These are phyloP conservation scores for Prietella phreatophila DNA, from an alignment of 2,113 vertebrate genomes.

Conservation along the genomic window DNA sequence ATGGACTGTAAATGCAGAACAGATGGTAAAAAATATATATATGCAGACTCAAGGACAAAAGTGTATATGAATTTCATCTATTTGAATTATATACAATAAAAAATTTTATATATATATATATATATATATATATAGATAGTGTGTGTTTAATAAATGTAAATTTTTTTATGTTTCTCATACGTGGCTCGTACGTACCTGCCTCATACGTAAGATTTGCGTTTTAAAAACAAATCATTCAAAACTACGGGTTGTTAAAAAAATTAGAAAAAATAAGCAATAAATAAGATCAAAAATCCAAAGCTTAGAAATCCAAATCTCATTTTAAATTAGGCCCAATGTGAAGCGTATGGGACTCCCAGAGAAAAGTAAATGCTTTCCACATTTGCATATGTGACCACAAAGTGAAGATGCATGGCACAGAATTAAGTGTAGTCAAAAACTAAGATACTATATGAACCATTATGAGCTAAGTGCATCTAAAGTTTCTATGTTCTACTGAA, in stretches of 20 bases:
- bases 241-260: too few species aligned
- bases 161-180: too few species aligned
- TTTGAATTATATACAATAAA: background rate
- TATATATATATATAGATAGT: background rate
- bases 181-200: too few species aligned
- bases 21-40: constrained; percentile 37
- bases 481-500: background rate
- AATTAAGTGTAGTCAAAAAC: background rate
- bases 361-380: background rate
- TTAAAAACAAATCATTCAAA: too few species aligned
- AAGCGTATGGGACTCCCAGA: background rate
- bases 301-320: too few species aligned
- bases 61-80: background rate
- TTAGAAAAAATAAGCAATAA: too few species aligned
- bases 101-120: too few species aligned
- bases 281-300: too few species aligned
- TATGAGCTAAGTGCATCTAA: background rate
- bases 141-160: too few species aligned
- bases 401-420: background rate
- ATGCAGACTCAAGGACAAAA: background rate
- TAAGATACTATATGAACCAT: background rate
- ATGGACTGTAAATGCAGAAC: constrained; percentile 1
- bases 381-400: background rate
- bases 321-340: background rate
- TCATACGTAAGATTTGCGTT: background rate